Evolutionary conservation across 1,140 invertebrate genomes (phyloP).

Genomic region (Bombus vancouverensis): DNA sequence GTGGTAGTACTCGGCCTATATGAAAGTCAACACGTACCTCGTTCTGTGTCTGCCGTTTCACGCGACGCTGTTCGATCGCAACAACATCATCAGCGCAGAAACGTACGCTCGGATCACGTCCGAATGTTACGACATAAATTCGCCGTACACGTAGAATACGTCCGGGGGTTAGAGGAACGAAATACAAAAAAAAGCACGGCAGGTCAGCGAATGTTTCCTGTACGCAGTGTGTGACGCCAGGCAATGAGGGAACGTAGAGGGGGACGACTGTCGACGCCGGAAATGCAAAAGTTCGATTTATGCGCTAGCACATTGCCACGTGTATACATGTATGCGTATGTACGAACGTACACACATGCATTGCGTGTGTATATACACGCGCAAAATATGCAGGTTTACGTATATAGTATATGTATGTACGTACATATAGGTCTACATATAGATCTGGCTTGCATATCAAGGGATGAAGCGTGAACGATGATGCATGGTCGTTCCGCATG

Average conservation of each 20-base stretch:
- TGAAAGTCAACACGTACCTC: neutral
- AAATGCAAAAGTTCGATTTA: conserved; percentile 82
- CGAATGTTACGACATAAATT: conserved; percentile 62
- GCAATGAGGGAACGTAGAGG: conserved; percentile 47
- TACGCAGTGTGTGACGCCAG: conserved; percentile 56
- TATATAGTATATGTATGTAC: neutral
- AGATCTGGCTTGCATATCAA: conserved; percentile 49
- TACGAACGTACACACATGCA: neutral
- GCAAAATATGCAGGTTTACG: neutral
- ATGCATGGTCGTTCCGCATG: conserved; percentile 63
- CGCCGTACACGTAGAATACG: conserved; percentile 19
- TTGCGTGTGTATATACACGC: too few relatives aligned
- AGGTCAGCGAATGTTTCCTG: conserved; percentile 65
- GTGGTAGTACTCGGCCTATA: too few relatives aligned
- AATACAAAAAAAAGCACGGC: conserved; percentile 17
- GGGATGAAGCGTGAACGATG: conserved; percentile 66
- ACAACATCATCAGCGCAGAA: conserved; percentile 36
- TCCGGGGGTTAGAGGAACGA: neutral
- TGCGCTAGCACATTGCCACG: conserved; percentile 65
- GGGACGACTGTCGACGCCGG: conserved; percentile 71
- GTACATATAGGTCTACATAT: neutral
- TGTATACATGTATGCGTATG: neutral
- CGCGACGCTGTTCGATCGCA: conserved; percentile 35
- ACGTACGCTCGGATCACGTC: conserved; percentile 45
- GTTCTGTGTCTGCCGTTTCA: conserved; percentile 3